These are phyloP conservation scores for Drosophila nr. perissopoda DNA, from an alignment of 2,888 invertebrate species.

Conservation along the genomic window DNA sequence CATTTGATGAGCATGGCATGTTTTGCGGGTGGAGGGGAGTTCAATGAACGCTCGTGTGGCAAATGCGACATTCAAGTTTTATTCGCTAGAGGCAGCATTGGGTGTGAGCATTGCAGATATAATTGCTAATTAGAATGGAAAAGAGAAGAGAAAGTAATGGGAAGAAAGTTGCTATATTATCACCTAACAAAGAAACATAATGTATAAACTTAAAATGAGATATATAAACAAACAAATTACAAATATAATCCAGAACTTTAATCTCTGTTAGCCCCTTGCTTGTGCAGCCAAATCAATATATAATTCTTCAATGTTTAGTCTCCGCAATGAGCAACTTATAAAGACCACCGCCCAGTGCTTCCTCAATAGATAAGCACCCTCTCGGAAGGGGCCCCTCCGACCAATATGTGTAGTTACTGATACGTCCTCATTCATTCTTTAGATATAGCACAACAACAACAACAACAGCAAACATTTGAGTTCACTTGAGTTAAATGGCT, in stretches of 20 bases:
- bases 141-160: constrained; percentile 1
- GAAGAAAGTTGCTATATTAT: not conserved
- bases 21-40: constrained; percentile 1
- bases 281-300: constrained; percentile 5
- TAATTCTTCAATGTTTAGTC: not conserved
- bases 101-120: constrained; percentile 2
- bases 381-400: constrained; percentile 1
- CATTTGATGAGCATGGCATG: constrained; percentile 10
- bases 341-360: constrained; percentile 6
- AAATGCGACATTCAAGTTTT: constrained; percentile 39
- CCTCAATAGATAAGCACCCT: constrained; percentile 46
- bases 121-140: constrained; percentile 19
- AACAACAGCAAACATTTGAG: constrained; percentile 16
- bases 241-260: not conserved
- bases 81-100: constrained; percentile 12
- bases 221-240: not conserved
- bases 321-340: not conserved
- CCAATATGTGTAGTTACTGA: constrained; percentile 14
- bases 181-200: not conserved
- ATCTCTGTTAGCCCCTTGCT: not conserved
- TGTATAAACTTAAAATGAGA: not conserved
- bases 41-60: constrained; percentile 47
- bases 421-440: constrained; percentile 45
- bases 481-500: constrained; percentile 13
- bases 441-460: constrained; percentile 26